Evolutionary conservation across 92 coral and sea anemone species (phyloP).

Genomic region (Actinostola sp.): DNA sequence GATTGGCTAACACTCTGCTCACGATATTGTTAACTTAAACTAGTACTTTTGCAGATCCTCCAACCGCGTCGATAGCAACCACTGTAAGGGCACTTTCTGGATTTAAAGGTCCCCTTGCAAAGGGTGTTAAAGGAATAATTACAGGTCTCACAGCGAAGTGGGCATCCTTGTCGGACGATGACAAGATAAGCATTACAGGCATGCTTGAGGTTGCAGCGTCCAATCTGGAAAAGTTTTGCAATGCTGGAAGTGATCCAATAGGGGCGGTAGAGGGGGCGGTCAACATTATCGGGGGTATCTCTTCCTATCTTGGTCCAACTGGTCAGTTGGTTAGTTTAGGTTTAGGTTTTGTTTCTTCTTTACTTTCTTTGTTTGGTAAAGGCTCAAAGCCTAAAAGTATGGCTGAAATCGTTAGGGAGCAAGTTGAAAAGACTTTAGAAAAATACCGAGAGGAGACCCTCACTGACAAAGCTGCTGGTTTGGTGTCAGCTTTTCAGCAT

Average conservation of each 20-base stretch:
- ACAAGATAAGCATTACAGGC: neutral
- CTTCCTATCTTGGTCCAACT: too few relatives aligned
- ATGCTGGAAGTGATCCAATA: neutral
- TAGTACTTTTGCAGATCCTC: too few relatives aligned
- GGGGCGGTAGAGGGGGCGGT: neutral
- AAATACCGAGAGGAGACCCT: neutral
- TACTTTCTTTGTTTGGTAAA: neutral
- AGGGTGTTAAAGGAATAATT: neutral
- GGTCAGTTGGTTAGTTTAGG: too few relatives aligned
- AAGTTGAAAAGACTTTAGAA: neutral
- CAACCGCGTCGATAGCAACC: neutral
- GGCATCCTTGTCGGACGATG: neutral
- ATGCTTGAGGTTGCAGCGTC: neutral
- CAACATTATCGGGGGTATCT: neutral
- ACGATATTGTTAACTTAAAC: too few relatives aligned
- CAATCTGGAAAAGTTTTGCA: neutral
- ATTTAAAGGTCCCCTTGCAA: neutral
- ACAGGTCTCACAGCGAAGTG: neutral
- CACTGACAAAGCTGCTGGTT: neutral
- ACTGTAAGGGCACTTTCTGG: neutral
- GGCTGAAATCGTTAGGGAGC: neutral
- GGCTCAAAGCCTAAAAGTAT: neutral
- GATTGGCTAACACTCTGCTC: too few relatives aligned
- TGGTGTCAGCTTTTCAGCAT: neutral
- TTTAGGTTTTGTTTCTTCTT: too few relatives aligned